Evolutionary conservation across 2,888 invertebrate species (phyloP), one percentile per base, ranked within the genome.

Genomic region (Petrolisthes manimaculis): DNA sequence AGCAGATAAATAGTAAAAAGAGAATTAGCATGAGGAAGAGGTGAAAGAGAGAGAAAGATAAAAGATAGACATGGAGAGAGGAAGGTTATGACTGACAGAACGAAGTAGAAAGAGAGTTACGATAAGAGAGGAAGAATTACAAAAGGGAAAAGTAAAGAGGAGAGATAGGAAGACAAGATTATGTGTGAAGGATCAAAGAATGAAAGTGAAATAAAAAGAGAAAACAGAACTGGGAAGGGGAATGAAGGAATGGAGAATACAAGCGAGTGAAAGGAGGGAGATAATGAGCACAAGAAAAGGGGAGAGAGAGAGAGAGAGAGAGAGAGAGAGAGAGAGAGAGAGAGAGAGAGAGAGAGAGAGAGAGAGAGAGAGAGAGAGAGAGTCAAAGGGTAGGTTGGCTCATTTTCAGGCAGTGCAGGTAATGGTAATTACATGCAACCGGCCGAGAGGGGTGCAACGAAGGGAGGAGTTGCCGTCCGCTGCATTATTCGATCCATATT

Each of bases 341-440:
- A 86, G 81, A 86, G 81, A 86, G 86, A 86, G 86, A 86, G 86
- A 81, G 86, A 81, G 86, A 86, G 81, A 82, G 86, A 86, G 86
- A 86, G 86, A 86, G 86, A 86, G 86, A 86, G 86, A 86, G 82
- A 82, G 77, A 77, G 71, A 71, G 80, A 80, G 86, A 86, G 86
- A 86, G 86, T 86, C 86, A 86, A 86, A 86, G 86, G 86, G 86
- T 83, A 74, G 86, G 86, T 83, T 86, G 86, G 86, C 86, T 86
- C 86, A 86, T 86, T 86, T 86, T 86, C 86, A 86, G 86, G 86
- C 86, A 86, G 82, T 86, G 82, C 86, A 86, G n/a, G 86, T 86
- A 86, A 86, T 83, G 86, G 86, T 86, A 86, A 86, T 86, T 86
- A 86, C 86, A 86, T 86, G 86, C 86, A 86, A 77, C 86, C 86